Percentiles rank a stretch among this genome's conserved stretches.
Evolutionary conservation across 2,888 invertebrate genomes (phyloP).

Genomic region (Minunthozetes semirufus): DNA sequence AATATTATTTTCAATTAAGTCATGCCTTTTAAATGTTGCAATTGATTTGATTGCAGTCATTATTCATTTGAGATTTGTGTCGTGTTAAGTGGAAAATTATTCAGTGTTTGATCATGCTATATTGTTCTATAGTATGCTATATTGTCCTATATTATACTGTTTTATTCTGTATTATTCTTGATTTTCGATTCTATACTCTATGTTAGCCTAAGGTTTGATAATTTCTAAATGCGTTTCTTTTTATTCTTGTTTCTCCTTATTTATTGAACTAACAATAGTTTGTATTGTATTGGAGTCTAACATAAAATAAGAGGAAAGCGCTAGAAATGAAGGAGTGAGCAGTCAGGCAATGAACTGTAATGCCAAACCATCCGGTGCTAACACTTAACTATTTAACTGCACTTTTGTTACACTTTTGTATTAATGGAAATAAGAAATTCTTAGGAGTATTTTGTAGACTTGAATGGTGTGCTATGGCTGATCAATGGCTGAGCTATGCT

Average conservation of each 20-base stretch:
- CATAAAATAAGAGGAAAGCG: neutral
- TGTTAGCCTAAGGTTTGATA: too few relatives aligned
- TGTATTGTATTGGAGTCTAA: conserved; percentile 11
- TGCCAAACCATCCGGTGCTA: conserved; percentile 27
- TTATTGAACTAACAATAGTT: neutral
- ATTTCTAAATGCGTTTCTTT: neutral
- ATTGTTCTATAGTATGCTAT: too few relatives aligned
- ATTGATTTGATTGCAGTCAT: too few relatives aligned
- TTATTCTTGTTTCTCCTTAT: neutral
- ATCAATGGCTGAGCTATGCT: too few relatives aligned
- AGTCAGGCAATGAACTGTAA: conserved; percentile 19
- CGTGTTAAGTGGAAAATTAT: neutral
- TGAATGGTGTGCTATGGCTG: too few relatives aligned
- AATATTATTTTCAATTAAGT: too few relatives aligned
- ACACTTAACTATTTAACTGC: conserved; percentile 27
- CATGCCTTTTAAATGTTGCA: too few relatives aligned
- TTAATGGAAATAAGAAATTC: conserved; percentile 23
- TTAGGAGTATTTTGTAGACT: conserved; percentile 17
- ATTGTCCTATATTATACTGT: too few relatives aligned
- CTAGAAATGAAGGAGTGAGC: neutral
- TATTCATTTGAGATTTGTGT: neutral
- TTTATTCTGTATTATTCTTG: too few relatives aligned
- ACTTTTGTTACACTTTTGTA: conserved; percentile 26
- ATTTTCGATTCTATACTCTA: too few relatives aligned
- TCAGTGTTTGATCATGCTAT: neutral